Evolutionary conservation across 2,797 vertebrate species (phyloP), one percentile per base, ranked within the genome.

Genomic region (Characodon lateralis): DNA sequence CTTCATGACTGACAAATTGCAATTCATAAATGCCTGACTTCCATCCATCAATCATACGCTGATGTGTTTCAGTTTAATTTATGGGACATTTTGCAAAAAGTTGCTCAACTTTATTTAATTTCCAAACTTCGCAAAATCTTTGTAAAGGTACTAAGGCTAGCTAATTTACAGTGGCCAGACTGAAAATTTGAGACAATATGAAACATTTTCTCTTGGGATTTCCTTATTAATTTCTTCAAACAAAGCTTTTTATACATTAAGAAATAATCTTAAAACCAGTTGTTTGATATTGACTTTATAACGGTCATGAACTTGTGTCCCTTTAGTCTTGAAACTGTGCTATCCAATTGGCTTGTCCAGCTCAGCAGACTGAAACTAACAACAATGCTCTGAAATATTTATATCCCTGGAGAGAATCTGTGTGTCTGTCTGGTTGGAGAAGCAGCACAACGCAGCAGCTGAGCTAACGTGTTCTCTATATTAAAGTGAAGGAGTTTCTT

Each of bases 321-420:
- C 56, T 83, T n/a, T 70, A 43, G 77, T 85, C 72, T 3, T 77
- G 61, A 72, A 83, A 84, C 70, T 13, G 59, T 80, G 82, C 79
- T 82, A 71, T n/a, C 28, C 83, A 77, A 76, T 7, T 6, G 76
- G 81, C 78, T 82, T 53, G 79, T 88, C 81, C 78, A 72, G 78
- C 77, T 77, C 87, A 83, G 79, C 86, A 94, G 92, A 95, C 92
- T 91, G 92, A 90, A 94, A 94, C 88, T 92, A 94, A 95, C 91
- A 93, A 93, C 91, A 87, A 75, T 81, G 80, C 82, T 77, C 82
- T 95, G 85, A 94, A 95, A 95, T 94, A 95, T 94, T 94, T 77
- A 94, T 93, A 87, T 91, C 91, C 85, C 89, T n/a, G 39, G 81
- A 77, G 88, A 78, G 41, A 26, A 79, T 55, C 53, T 66, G 72